Base-by-base conservation (phyloP, 2,113 vertebrate genomes). In the Astatoreochromis straeleni region DNA sequence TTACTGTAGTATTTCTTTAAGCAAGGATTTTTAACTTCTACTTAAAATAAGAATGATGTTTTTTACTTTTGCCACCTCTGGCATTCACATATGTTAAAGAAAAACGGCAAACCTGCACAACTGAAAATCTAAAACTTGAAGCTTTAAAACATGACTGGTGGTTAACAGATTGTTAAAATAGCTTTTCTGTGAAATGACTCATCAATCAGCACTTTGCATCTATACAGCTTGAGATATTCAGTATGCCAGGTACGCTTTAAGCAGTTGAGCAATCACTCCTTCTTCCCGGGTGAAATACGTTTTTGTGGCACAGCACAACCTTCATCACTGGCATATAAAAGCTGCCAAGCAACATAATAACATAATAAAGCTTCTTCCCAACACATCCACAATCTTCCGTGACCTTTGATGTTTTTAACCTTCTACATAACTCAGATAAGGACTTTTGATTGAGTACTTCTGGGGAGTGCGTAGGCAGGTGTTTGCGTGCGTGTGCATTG, bases 301-400 rank as follows among this genome's bases (percentile, higher is more conserved):
- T 90, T 85, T 87, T 92, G 78, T 89, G 81, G 65, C 82, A 85
- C 51, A 88, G 83, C 83, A 85, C 57, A 83, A 86, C 33, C 80
- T 91, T 91, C 85, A 90, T 92, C 90, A 87, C 68, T 31, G n/a
- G 26, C 63, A 91, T 86, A 93, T 91, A 91, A 91, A 92, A 93
- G 40, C 89, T 89, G 88, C 85, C 90, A 87, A 82, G 79, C 24
- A 57, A 49, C 75, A 68, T 93, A 89, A 93, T 90, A 83, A 88
- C 53, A 92, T 86, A 88, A 87, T 92, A 89, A 93, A 87, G 83
- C 87, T 92, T 81, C 79, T 88, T 80, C 80, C 42, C 79, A 80
- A 85, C 84, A 82, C 85, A 78, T 60, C 31, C 82, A 80, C 70
- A 12, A 38, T 78, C 83, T 51, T 84, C 86, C 85, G 42, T 88